Evolutionary conservation across 64 coral and sea anemone species (phyloP), one percentile per base, ranked within the genome.

Genomic region (Actinia tenebrosa): DNA sequence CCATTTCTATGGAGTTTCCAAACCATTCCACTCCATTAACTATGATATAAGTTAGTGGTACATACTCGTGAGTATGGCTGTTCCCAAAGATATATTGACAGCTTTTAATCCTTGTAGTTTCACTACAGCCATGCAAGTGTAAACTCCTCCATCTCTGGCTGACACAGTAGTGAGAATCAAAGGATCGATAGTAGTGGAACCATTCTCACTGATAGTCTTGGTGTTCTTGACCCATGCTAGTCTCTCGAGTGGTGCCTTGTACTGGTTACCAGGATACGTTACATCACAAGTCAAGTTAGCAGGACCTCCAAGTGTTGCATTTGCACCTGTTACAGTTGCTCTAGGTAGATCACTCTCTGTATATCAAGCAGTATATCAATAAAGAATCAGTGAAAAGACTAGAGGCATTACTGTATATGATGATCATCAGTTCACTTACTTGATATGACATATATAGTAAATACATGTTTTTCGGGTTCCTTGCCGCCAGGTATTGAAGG

Each of bases 261-360:
- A 4, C 17, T 45, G 1, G 46, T 81, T 53, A 0, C 79, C 79
- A 53, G 43, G 19, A 52, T 81, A 81, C 1, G 79, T 81, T 0
- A 81, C 44, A 53, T 47, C 45, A 53, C 79, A 81, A 1, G 79
- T 81, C n/a, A 81, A 15, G 3, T 81, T 81, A 23, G 79, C 79
- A 22, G 79, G 16, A 10, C 50, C 20, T 45, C 79, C 79, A 53
- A 50, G 5, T 16, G 50, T 81, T 1, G 79, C 53, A 10, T 10
- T 53, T 37, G 17, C 18, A 53, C 79, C 79, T 22, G 1, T 45
- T 5, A 81, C 50, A 19, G 16, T 23, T 45, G 79, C 79, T 53
- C 50, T 81, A 4, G 79, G 79, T 53, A 81, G 46, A 53, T 81
- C 79, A 50, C 22, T 81, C 45, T 81, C 79, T 81, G 46, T 81